phyloP scores from a whole-genome alignment of 2,888 invertebrate species.

The Nycteola revayana region DNA sequence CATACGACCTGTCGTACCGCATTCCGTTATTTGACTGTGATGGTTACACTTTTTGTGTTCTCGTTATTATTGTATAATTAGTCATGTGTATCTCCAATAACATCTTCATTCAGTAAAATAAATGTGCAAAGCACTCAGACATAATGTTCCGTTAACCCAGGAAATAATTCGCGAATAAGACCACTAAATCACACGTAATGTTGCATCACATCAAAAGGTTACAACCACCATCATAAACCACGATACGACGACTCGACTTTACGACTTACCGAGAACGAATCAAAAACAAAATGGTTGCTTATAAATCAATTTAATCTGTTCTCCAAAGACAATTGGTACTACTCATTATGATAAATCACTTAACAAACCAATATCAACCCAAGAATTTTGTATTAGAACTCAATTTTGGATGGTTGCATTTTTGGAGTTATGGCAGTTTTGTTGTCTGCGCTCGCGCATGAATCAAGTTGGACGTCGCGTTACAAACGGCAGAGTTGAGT shows the following conservation, averaged over 20 bases:
- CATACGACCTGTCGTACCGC: no score
- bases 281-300: slow-evolving; percentile 61
- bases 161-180: slow-evolving; percentile 37
- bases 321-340: slow-evolving; percentile 67
- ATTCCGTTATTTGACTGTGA: no score
- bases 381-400: slow-evolving; percentile 17
- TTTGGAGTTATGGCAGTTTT: slow-evolving; percentile 31
- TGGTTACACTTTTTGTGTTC: no score
- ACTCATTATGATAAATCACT: slow-evolving; percentile 22
- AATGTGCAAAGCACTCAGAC: not conserved
- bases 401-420: slow-evolving; percentile 14
- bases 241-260: slow-evolving; percentile 55
- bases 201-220: slow-evolving; percentile 63
- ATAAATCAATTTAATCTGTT: slow-evolving; percentile 76
- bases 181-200: slow-evolving; percentile 58
- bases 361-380: slow-evolving; percentile 12
- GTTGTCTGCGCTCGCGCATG: slow-evolving; percentile 51
- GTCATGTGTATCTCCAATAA: no score
- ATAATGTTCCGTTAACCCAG: slow-evolving; percentile 32
- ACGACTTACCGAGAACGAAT: slow-evolving; percentile 63
- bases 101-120: no score
- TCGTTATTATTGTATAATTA: no score
- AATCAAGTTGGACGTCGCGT: slow-evolving; percentile 56
- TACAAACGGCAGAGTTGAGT: slow-evolving; percentile 43
- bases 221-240: slow-evolving; percentile 40